phyloP scores from a whole-genome alignment of 2,888 invertebrate genomes.

The Acanthosoma haemorrhoidale region DNA sequence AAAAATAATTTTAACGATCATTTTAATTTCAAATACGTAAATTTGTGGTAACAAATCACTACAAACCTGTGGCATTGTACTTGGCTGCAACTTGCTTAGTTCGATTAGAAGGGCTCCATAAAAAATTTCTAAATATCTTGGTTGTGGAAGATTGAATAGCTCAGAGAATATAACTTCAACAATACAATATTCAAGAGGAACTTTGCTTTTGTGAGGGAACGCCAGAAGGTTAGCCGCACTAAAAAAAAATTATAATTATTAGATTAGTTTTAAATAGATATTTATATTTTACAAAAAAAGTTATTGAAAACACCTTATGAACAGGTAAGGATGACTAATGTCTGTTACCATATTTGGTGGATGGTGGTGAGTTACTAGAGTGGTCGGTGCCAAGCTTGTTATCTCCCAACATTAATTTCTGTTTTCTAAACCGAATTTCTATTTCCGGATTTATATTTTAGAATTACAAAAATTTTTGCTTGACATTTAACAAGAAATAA shows the following conservation, averaged over 20 bases:
- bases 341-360: no score
- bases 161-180: conserved; percentile 95
- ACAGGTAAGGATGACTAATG: no score
- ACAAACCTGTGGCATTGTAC: conserved; percentile 85
- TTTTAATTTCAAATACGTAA: no score
- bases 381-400: no score
- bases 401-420: no score
- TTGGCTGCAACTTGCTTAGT: conserved; percentile 91
- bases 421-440: no score
- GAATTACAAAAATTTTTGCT: no score
- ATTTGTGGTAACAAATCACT: no score
- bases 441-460: no score
- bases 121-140: conserved; percentile 83
- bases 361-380: no score
- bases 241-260: conserved; percentile 35
- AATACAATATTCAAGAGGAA: conserved; percentile 95
- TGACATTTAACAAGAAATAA: no score
- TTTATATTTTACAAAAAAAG: conserved; percentile 5
- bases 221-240: conserved; percentile 83
- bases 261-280: background rate
- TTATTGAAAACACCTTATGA: background rate
- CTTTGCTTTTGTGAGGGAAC: conserved; percentile 87
- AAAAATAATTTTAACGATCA: no score
- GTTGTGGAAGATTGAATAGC: conserved; percentile 84
- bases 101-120: conserved; percentile 95